Evolutionary conservation across 2,113 vertebrate genomes (phyloP).

Genomic region (Xiphorhynchus elegans): DNA sequence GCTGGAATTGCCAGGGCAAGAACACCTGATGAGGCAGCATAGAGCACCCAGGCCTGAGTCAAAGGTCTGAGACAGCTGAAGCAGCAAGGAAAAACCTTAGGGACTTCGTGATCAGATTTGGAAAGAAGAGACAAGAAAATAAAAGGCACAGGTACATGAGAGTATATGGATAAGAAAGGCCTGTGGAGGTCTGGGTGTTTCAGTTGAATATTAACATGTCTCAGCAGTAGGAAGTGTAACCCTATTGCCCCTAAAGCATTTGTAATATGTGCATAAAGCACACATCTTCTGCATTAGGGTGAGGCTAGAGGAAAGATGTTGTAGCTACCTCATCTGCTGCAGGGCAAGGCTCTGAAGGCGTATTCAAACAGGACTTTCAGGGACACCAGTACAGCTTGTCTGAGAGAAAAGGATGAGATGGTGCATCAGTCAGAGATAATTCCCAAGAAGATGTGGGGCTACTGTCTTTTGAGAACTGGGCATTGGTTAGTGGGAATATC

Average conservation of each 20-base stretch:
- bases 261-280: neutral
- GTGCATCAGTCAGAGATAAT: neutral
- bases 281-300: neutral
- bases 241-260: neutral
- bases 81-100: neutral
- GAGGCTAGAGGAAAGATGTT: neutral
- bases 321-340: neutral
- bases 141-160: neutral
- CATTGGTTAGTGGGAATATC: neutral
- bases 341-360: neutral
- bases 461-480: neutral
- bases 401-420: accelerated
- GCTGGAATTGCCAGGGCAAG: neutral
- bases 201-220: accelerated
- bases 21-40: neutral
- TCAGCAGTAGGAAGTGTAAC: neutral
- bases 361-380: neutral
- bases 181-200: neutral
- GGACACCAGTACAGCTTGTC: accelerated
- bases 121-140: neutral
- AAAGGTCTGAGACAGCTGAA: neutral
- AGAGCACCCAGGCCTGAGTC: neutral
- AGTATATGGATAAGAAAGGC: neutral
- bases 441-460: neutral
- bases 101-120: neutral